Evolutionary conservation across 2,113 vertebrate genomes (phyloP), one percentile per base, ranked within the genome.

Genomic region (Petroica traversi): DNA sequence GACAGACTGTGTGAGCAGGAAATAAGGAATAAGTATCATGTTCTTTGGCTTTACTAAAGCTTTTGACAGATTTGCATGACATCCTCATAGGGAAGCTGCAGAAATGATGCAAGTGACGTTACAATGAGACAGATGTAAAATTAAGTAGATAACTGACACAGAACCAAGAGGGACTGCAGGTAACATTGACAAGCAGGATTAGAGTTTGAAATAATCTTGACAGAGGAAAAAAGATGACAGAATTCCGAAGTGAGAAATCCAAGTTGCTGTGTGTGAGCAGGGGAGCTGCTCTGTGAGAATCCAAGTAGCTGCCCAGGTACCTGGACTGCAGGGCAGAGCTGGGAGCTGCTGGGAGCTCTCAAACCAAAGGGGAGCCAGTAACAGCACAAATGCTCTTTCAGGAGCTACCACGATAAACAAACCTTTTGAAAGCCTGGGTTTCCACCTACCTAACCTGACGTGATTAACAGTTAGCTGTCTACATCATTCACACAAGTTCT

Each of bases 241-340:
- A 88, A 89, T 22, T 78, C 40, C 28, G 7, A 77, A 73, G 20
- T 41, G 49, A 68, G 88, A 89, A 64, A 72, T 49, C 46, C n/a
- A 58, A 23, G 58, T 41, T 33, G 20, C 40, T 64, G 20, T 19
- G 45, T 4, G 2, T 12, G 28, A 31, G 38, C 41, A 77, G 63
- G 52, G 62, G 59, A 78, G 26, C 78, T 24, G 46, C 14, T 16
- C 14, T 45, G 49, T 0, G 5, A 52, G 41, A n/a, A 48, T 4
- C 2, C 1, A 61, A 36, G 51, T 0, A 3, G 19, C 61, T 76
- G 52, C 17, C 57, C 48, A 29, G 36, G 52, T 13, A 25, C 16
- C 6, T 0, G 0, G 18, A 7, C 1, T 14, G 57, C 43, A 38
- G 33, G 34, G 36, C 71, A 76, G 8, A 22, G 17, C 34, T 59